Percentiles rank a stretch among this genome's conserved stretches.
Evolutionary conservation across 2,113 vertebrate genomes (phyloP).

Genomic region (Oreotragus oreotragus): DNA sequence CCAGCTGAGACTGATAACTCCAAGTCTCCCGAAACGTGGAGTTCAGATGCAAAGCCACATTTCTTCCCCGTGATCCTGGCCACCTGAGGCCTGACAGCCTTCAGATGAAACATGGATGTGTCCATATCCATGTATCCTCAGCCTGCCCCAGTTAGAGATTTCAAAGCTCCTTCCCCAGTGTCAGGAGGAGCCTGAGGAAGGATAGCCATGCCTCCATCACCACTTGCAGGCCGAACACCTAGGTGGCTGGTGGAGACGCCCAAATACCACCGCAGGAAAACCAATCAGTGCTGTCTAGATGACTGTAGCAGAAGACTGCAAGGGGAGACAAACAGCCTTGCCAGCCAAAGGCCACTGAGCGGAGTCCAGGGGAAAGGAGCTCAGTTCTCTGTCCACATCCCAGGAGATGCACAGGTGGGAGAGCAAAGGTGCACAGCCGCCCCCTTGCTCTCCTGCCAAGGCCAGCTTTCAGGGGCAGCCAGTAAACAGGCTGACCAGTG

Average conservation of each 20-base stretch:
- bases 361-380: background rate
- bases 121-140: background rate
- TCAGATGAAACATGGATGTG: background rate
- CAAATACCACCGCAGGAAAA: constrained; percentile 49
- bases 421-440: background rate
- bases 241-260: background rate
- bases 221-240: background rate
- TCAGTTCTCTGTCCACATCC: background rate
- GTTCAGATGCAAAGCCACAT: constrained; percentile 7
- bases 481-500: background rate
- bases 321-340: background rate
- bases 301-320: constrained; percentile 35
- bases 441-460: background rate
- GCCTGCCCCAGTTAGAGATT: background rate
- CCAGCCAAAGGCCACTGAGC: background rate
- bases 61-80: constrained; percentile 11
- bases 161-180: background rate
- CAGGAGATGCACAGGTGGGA: background rate
- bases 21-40: background rate
- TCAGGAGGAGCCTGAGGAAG: background rate
- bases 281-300: background rate
- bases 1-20: constrained; percentile 25
- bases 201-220: background rate
- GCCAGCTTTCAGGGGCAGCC: background rate
- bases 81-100: background rate